phyloP scores from a whole-genome alignment of 2,888 invertebrate genomes.

The Caenorhabditis panamensis region DNA sequence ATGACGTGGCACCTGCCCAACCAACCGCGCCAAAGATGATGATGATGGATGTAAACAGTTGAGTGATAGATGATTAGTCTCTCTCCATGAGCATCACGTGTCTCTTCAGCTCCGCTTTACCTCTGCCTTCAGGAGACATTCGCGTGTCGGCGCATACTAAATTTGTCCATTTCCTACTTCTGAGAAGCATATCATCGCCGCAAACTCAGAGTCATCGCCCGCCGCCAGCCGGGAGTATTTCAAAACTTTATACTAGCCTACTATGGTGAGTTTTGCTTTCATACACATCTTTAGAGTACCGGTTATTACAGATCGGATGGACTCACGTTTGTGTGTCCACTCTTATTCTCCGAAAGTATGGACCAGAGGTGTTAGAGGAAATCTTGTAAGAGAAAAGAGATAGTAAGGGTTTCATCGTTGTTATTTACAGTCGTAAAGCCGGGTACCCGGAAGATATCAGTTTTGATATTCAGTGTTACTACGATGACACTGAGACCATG shows the following conservation, averaged over 20 bases:
- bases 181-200: not conserved
- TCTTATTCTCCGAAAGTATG: conserved; percentile 70
- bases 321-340: conserved; percentile 72
- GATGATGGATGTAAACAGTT: conserved; percentile 31
- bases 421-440: conserved; percentile 67
- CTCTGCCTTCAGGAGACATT: conserved; percentile 6
- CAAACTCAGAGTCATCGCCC: conserved; percentile 1
- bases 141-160: conserved; percentile 50
- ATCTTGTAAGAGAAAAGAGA: conserved; percentile 68
- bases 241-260: conserved; percentile 18
- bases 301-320: conserved; percentile 75
- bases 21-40: conserved; percentile 22
- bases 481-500: conserved; percentile 77
- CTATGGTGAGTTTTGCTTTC: conserved; percentile 22
- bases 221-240: not conserved
- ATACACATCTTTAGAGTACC: too few species aligned
- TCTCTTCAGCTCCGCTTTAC: conserved; percentile 5
- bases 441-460: conserved; percentile 70
- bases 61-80: conserved; percentile 38
- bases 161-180: conserved; percentile 2
- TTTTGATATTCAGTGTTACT: conserved; percentile 73
- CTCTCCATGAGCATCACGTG: not conserved
- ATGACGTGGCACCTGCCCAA: conserved; percentile 4
- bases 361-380: conserved; percentile 70
- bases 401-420: too few species aligned